A percentile compares a stretch with the other conserved stretches of the same genome.
Evolutionary conservation across 2,797 vertebrate genomes (phyloP).

Genomic region (Chromobotia macracanthus): DNA sequence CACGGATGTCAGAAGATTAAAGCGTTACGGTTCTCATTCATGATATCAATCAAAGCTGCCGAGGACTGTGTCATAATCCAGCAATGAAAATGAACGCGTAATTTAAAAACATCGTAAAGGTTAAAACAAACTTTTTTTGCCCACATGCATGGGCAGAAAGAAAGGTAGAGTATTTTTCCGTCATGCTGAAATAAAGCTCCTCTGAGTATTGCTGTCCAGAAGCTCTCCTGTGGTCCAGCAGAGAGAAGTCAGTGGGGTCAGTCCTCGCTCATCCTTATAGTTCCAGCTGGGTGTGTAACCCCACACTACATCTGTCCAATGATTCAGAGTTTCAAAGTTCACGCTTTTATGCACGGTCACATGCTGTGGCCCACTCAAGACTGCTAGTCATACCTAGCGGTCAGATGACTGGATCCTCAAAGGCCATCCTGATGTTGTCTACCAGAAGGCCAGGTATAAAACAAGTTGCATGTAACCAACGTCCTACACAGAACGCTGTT

Average conservation of each 20-base stretch:
- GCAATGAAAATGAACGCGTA: conserved; percentile 21
- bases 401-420: conserved; percentile 18
- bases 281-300: conserved; percentile 55
- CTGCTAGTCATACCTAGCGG: conserved; percentile 11
- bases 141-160: not conserved
- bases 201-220: conserved; percentile 41
- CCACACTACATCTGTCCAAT: conserved; percentile 54
- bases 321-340: conserved; percentile 45
- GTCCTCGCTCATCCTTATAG: conserved; percentile 53
- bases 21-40: conserved; percentile 49
- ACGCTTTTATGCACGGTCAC: conserved; percentile 8
- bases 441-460: not conserved
- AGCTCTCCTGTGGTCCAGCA: conserved; percentile 36
- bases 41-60: conserved; percentile 39
- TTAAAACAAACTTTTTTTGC: conserved; percentile 3
- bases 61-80: conserved; percentile 46
- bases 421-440: not conserved
- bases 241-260: conserved; percentile 48
- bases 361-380: not conserved
- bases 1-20: conserved; percentile 47
- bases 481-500: conserved; percentile 10
- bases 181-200: conserved; percentile 41
- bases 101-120: conserved; percentile 11
- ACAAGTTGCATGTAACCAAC: not conserved
- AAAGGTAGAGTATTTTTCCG: conserved; percentile 22